These are phyloP conservation scores for Ictalurus furcatus DNA, from an alignment of 2,113 vertebrate species.

Conservation along the genomic window DNA sequence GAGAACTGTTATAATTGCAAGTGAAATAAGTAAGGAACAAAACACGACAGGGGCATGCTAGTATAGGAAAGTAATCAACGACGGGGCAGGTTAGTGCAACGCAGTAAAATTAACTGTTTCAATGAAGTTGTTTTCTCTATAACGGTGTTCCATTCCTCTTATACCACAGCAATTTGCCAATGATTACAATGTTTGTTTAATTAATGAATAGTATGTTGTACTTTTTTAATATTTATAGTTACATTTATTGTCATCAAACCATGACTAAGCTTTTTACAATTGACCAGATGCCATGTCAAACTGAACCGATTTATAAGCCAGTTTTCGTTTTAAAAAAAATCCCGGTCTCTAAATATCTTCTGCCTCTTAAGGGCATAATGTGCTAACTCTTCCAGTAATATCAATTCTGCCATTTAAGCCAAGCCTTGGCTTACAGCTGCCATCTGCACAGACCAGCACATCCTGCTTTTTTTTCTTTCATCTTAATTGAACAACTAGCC, in stretches of 20 bases:
- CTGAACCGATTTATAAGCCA: not conserved
- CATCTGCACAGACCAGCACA: not conserved
- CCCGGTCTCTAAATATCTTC: not conserved
- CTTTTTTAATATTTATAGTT: not conserved
- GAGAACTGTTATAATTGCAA: too few relatives aligned
- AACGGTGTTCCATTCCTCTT: not conserved
- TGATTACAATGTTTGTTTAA: not conserved
- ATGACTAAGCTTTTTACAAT: not conserved
- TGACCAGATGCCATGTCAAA: not conserved
- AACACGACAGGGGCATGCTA: not conserved
- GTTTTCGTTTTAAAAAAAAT: not conserved
- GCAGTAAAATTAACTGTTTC: not conserved
- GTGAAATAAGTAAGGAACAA: not conserved
- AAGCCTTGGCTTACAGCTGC: not conserved
- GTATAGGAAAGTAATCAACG: not conserved
- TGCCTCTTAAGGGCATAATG: not conserved
- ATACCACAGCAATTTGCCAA: not conserved
- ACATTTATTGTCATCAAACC: not conserved
- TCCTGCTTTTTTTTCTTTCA: not conserved
- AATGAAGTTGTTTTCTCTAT: not conserved
- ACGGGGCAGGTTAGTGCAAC: not conserved
- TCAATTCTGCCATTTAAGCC: not conserved
- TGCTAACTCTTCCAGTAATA: not conserved
- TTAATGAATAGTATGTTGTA: not conserved
- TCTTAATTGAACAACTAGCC: not conserved